A percentile compares a stretch with the other conserved stretches of the same genome.
These are phyloP conservation scores for Xyliphius kryptos DNA, from an alignment of 2,113 vertebrate species.

Conservation along the genomic window DNA sequence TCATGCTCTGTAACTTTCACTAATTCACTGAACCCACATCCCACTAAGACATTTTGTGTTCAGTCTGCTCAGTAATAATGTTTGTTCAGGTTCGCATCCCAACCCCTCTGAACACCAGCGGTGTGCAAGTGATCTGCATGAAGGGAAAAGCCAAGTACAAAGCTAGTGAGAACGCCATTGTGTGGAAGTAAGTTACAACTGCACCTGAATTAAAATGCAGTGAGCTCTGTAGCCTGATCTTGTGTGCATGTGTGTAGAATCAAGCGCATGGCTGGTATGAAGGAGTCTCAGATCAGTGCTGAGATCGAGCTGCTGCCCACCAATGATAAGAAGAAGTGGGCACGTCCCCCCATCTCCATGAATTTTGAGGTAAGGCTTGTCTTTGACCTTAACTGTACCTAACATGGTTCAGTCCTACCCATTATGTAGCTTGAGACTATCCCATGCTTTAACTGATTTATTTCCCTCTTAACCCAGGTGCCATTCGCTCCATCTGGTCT, in stretches of 20 bases:
- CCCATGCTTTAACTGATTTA: no score
- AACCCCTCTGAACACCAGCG: slow-evolving; percentile 94
- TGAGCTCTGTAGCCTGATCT: neutral
- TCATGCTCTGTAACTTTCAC: no score
- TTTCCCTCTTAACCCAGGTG: slow-evolving; percentile 74
- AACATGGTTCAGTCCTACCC: slow-evolving; percentile 91
- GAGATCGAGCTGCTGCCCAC: slow-evolving; percentile 95
- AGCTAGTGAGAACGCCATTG: slow-evolving; percentile 98
- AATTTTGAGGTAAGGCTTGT: no score
- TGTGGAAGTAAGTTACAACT: slow-evolving; percentile 87
- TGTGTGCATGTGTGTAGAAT: slow-evolving; percentile 67
- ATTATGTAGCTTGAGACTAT: no score
- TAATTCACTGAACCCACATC: no score
- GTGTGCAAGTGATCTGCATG: no score
- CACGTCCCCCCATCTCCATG: no score
- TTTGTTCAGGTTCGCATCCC: slow-evolving; percentile 86
- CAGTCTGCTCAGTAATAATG: slow-evolving; percentile 32
- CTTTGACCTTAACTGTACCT: no score
- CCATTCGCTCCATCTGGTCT: no score
- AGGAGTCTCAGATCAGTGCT: no score
- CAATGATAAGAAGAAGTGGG: slow-evolving; percentile 99
- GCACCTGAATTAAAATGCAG: neutral
- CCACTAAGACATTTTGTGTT: no score
- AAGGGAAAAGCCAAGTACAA: slow-evolving; percentile 99
- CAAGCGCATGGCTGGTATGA: slow-evolving; percentile 99